A percentile compares a stretch with the other conserved stretches of the same genome.
phyloP scores from a whole-genome alignment of 1,140 invertebrate species.

The Sesamia nonagrioides region DNA sequence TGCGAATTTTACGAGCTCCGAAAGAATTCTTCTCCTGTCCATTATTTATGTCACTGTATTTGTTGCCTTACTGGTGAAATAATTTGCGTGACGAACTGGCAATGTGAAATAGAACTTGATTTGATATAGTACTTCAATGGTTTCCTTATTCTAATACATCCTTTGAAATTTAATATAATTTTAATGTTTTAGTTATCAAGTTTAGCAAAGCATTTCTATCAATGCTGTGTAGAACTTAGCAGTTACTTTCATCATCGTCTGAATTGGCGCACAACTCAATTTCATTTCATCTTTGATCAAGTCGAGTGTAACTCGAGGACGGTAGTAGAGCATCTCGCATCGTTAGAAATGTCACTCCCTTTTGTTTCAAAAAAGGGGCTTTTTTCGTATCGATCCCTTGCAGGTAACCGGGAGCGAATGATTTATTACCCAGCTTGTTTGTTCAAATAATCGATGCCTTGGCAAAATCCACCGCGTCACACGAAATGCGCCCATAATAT shows the following conservation, averaged over 20 bases:
- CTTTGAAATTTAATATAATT: too few species aligned
- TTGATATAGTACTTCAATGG: neutral
- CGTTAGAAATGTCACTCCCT: slow-evolving; percentile 69
- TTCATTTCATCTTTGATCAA: slow-evolving; percentile 34
- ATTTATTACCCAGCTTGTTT: slow-evolving; percentile 82
- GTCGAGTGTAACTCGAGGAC: slow-evolving; percentile 42
- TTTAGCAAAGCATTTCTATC: too few species aligned
- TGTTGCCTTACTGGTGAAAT: slow-evolving; percentile 5
- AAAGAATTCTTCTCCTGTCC: slow-evolving; percentile 19
- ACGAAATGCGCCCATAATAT: slow-evolving; percentile 57
- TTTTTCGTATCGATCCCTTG: slow-evolving; percentile 81
- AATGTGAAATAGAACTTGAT: too few species aligned
- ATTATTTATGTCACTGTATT: slow-evolving; percentile 20
- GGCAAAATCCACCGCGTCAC: slow-evolving; percentile 51
- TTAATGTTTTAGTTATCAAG: too few species aligned
- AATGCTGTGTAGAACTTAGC: neutral
- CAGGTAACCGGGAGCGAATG: slow-evolving; percentile 82
- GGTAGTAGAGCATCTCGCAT: slow-evolving; percentile 54
- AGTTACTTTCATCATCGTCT: slow-evolving; percentile 12
- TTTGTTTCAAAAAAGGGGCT: slow-evolving; percentile 73
- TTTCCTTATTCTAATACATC: too few species aligned
- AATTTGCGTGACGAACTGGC: neutral
- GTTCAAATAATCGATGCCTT: slow-evolving; percentile 82
- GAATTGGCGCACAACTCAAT: slow-evolving; percentile 5
- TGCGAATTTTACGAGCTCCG: slow-evolving; percentile 39